Base-by-base conservation (phyloP, 2,888 invertebrate genomes). In the Tuberolachnus salignus region DNA sequence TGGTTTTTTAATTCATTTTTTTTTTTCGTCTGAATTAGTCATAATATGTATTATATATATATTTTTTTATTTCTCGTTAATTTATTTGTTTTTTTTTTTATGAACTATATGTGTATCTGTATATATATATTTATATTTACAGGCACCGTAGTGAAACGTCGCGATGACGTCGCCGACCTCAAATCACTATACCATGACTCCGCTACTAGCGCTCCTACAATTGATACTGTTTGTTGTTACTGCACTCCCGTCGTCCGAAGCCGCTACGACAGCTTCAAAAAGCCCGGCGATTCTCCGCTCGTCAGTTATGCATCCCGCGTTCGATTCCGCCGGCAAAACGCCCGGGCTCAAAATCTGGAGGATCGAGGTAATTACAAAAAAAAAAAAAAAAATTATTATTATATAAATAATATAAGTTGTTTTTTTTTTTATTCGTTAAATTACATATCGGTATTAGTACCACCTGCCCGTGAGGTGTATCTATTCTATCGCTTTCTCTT, bases 271-370 rank as follows among this genome's bases (percentile, higher is more conserved):
- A 34, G 46, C 26, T 23, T 21, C 66, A 46, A 67, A 57, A 21
- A 59, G 69, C 16, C 49, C 78, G 3, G 67, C 59, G 8, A 4
- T 61, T 9, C 16, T 78, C 42, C 67, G 67, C n/a, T 34, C 67
- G 26, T 59, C 78, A 61, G 81, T 82, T 63, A 82, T 83, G 83
- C 84, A 83, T 81, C 83, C 91, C 81, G 92, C 92, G 4, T 94
- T 94, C 84, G 89, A 87, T 80, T 89, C 89, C 82, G 90, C 92
- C 66, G 94, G 94, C 1, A 87, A 88, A 84, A 86, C 87, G 67
- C 88, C 90, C 9, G 94, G 94, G 0, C 83, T 92, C 0, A 91
- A 92, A 86, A 89, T 93, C 83, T 94, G 93, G 93, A 89, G 94
- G 84, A 90, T 94, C 81, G 93, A 94, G 89, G 94, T 93, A 85